Evolutionary conservation across 1,140 invertebrate genomes (phyloP).

Genomic region (Dermatophagoides farinae): DNA sequence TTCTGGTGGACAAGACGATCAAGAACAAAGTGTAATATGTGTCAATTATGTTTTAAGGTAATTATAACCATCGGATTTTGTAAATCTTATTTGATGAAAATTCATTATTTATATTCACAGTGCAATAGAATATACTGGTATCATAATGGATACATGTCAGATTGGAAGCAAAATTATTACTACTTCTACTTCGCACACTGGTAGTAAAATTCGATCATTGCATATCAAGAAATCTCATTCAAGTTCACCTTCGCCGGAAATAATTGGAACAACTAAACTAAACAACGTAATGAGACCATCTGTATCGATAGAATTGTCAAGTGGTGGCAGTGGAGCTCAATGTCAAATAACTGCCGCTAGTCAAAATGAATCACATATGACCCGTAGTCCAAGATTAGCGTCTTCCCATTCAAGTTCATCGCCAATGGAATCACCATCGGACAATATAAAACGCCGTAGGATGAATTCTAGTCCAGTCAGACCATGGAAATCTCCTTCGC

Average conservation of each 20-base stretch:
- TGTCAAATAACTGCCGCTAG: background rate
- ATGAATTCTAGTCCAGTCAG: slow-evolving; percentile 16
- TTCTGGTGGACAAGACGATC: slow-evolving; percentile 6
- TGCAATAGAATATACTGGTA: slow-evolving; percentile 64
- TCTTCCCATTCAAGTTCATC: background rate
- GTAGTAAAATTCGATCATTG: background rate
- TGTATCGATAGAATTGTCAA: too few relatives aligned
- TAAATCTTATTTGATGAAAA: slow-evolving; percentile 9
- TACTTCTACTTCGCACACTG: background rate
- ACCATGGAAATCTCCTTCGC: slow-evolving; percentile 16
- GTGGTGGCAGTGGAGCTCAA: background rate
- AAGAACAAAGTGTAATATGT: slow-evolving; percentile 87
- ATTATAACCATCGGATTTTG: too few relatives aligned
- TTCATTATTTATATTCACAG: slow-evolving; percentile 31
- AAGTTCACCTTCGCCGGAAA: background rate
- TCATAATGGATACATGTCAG: slow-evolving; percentile 80
- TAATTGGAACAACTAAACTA: background rate
- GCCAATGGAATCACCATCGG: background rate
- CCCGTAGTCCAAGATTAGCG: background rate
- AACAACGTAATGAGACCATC: too few relatives aligned
- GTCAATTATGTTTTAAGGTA: slow-evolving; percentile 86
- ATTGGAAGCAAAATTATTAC: slow-evolving; percentile 25
- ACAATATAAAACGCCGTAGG: slow-evolving; percentile 8
- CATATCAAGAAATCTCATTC: background rate
- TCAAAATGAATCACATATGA: background rate